Evolutionary conservation across 2,797 vertebrate genomes (phyloP).

Genomic region (Acanthiza pusilla): DNA sequence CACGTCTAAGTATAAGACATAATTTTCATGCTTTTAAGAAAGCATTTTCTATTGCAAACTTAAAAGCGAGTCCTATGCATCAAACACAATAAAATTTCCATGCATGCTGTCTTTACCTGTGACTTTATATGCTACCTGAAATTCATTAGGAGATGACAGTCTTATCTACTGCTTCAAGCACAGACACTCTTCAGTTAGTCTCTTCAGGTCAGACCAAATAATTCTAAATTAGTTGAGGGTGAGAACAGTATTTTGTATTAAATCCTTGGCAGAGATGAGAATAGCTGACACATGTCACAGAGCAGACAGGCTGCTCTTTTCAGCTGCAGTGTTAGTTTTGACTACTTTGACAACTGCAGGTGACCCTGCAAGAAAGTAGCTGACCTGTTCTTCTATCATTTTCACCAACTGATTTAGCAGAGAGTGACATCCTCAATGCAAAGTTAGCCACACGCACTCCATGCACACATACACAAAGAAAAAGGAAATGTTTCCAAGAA

Average conservation of each 20-base stretch:
- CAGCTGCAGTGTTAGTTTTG: background rate
- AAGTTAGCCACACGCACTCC: background rate
- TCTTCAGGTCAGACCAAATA: background rate
- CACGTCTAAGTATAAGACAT: background rate
- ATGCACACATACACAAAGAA: background rate
- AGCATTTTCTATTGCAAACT: background rate
- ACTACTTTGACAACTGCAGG: background rate
- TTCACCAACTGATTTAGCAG: background rate
- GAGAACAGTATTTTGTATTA: background rate
- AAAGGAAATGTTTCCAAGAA: background rate
- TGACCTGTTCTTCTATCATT: background rate
- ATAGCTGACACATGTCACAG: background rate
- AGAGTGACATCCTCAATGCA: accelerated
- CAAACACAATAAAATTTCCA: background rate
- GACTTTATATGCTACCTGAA: background rate
- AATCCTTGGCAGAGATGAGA: background rate
- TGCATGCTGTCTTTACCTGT: background rate
- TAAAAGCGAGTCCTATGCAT: background rate
- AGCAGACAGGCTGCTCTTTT: background rate
- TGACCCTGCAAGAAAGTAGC: background rate
- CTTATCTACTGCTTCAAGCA: background rate
- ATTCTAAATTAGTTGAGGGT: background rate
- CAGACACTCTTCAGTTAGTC: background rate
- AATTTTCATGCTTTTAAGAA: background rate
- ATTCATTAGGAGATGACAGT: background rate